Conservation (phyloP, 1,140 invertebrate species). For the Leptoteleia sp. region DNA sequence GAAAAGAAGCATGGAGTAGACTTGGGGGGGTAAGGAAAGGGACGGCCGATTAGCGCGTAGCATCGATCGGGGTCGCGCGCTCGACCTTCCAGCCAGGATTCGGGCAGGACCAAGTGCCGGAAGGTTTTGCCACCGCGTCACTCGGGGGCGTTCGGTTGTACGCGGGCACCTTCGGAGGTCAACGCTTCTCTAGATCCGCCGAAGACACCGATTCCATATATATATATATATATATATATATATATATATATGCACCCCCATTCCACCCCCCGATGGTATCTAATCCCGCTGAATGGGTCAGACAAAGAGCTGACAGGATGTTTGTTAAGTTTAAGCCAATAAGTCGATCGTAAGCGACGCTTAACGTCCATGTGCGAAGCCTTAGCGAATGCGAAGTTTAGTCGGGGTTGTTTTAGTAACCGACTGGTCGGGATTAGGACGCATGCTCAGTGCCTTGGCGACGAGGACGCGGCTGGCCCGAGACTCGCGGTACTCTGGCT, state of each 20-base stretch:
- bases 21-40: too few species aligned
- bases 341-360: constrained; percentile 37
- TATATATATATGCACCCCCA: too few species aligned
- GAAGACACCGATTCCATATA: too few species aligned
- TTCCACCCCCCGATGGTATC: not conserved
- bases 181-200: too few species aligned
- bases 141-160: too few species aligned
- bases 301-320: constrained; percentile 5
- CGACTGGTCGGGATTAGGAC: constrained; percentile 50
- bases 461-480: constrained; percentile 71
- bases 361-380: constrained; percentile 60
- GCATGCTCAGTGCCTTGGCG: constrained; percentile 78
- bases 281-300: constrained; percentile 10
- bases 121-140: too few species aligned
- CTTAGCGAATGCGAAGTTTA: constrained; percentile 43
- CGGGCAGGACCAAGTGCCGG: too few species aligned
- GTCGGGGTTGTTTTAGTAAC: constrained; percentile 54
- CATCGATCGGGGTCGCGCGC: not conserved
- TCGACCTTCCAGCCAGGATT: not conserved
- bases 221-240: too few species aligned
- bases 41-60: too few species aligned
- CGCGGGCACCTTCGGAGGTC: too few species aligned
- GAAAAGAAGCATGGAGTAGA: not conserved
- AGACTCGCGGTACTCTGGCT: constrained; percentile 67
- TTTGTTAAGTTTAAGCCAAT: constrained; percentile 21